These are phyloP conservation scores for Papilio demoleus DNA, from an alignment of 2,888 invertebrate genomes.

Conservation along the genomic window DNA sequence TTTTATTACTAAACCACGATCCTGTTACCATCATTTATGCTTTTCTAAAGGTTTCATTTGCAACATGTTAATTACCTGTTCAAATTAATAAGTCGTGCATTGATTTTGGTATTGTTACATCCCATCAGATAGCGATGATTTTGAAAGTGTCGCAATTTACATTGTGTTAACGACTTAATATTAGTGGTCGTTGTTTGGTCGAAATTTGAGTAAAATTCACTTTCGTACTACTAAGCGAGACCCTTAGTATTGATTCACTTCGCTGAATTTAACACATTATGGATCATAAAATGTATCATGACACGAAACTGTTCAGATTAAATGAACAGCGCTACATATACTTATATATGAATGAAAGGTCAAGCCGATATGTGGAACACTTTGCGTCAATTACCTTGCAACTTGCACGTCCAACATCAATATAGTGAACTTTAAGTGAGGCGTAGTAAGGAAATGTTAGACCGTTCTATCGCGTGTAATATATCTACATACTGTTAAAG, in stretches of 20 bases:
- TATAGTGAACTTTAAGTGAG: not conserved
- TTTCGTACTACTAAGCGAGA: too few species aligned
- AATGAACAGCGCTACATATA: not conserved
- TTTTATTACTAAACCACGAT: slow-evolving; percentile 15
- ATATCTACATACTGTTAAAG: too few species aligned
- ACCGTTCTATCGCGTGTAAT: too few species aligned
- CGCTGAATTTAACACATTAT: too few species aligned
- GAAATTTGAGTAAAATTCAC: too few species aligned
- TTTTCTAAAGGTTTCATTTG: not conserved
- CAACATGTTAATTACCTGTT: not conserved
- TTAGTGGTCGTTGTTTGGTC: too few species aligned
- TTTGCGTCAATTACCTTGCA: slow-evolving; percentile 4
- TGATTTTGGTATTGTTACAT: not conserved
- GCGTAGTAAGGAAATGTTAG: not conserved
- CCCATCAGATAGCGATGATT: too few species aligned
- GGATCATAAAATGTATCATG: too few species aligned
- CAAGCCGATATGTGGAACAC: not conserved
- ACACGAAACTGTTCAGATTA: not conserved
- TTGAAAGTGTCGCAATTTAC: too few species aligned
- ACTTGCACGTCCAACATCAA: slow-evolving; percentile 9
- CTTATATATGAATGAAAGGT: slow-evolving; percentile 3
- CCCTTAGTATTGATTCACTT: too few species aligned
- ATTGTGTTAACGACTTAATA: too few species aligned
- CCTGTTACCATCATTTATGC: not conserved
- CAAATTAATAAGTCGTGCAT: not conserved